Conservation (phyloP, 2,797 vertebrate species). For the Lithobates pipiens region DNA sequence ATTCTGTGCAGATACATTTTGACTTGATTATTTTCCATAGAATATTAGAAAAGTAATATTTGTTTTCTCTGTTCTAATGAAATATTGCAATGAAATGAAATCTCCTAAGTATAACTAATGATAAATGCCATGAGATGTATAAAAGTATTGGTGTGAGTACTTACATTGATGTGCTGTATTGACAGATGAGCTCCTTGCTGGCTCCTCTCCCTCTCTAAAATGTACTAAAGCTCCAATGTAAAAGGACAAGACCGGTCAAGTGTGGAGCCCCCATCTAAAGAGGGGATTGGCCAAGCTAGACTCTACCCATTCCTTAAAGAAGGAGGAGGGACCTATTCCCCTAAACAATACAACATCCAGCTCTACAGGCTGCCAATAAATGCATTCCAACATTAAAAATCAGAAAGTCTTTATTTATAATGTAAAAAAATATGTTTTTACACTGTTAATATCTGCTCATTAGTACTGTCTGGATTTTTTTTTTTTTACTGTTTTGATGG, state of each 20-base stretch:
- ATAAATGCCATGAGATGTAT: background rate
- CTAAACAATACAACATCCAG: background rate
- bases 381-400: background rate
- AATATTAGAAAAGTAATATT: background rate
- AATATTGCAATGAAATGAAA: background rate
- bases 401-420: background rate
- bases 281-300: conserved; percentile 29
- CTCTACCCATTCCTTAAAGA: conserved; percentile 4
- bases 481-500: no score
- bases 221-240: conserved; percentile 24
- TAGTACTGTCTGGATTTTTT: no score
- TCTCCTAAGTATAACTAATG: background rate
- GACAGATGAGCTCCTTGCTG: background rate
- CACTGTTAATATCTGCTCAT: no score
- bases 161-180: conserved; percentile 28
- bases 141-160: background rate
- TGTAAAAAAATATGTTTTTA: background rate
- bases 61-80: background rate
- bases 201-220: conserved; percentile 26
- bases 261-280: conserved; percentile 17
- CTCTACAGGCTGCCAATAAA: background rate
- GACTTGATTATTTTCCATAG: background rate
- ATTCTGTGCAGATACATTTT: background rate
- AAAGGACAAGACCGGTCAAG: conserved; percentile 22
- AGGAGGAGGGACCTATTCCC: conserved; percentile 3